These are phyloP conservation scores for Hypomesus transpacificus DNA, from an alignment of 2,113 vertebrate genomes.

Conservation along the genomic window DNA sequence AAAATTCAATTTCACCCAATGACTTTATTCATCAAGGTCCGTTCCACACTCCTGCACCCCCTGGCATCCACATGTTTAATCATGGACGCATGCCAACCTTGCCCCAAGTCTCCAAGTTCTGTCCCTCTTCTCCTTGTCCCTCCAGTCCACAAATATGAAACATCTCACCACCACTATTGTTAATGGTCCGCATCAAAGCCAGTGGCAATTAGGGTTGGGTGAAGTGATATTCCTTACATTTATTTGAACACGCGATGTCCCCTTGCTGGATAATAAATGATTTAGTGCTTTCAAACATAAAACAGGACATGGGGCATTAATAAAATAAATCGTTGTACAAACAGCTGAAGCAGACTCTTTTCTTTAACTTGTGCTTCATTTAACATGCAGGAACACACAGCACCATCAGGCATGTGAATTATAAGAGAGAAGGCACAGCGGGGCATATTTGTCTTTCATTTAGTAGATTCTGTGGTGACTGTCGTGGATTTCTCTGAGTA, in stretches of 20 bases:
- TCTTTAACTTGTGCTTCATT: constrained; percentile 20
- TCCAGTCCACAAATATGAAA: neutral
- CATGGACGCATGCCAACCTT: neutral
- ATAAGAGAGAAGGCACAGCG: neutral
- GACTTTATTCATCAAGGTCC: neutral
- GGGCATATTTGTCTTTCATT: neutral
- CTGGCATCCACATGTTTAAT: neutral
- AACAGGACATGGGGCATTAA: constrained; percentile 17
- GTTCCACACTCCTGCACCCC: neutral
- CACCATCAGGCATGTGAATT: constrained; percentile 3
- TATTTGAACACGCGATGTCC: constrained; percentile 15
- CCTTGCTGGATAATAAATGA: constrained; percentile 28
- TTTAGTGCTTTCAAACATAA: constrained; percentile 41
- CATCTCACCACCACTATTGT: constrained; percentile 19
- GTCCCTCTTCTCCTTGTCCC: constrained; percentile 1
- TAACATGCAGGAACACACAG: constrained; percentile 22
- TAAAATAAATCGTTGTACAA: constrained; percentile 43
- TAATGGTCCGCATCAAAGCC: constrained; percentile 20
- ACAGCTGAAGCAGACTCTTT: constrained; percentile 33
- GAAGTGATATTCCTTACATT: constrained; percentile 7
- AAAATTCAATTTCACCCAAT: neutral
- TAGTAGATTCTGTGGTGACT: neutral
- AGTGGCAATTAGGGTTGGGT: constrained; percentile 20
- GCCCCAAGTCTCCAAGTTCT: no score
- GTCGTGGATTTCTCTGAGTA: neutral